phyloP scores from a whole-genome alignment of 2,888 invertebrate species.

The Chloromyia formosa region DNA sequence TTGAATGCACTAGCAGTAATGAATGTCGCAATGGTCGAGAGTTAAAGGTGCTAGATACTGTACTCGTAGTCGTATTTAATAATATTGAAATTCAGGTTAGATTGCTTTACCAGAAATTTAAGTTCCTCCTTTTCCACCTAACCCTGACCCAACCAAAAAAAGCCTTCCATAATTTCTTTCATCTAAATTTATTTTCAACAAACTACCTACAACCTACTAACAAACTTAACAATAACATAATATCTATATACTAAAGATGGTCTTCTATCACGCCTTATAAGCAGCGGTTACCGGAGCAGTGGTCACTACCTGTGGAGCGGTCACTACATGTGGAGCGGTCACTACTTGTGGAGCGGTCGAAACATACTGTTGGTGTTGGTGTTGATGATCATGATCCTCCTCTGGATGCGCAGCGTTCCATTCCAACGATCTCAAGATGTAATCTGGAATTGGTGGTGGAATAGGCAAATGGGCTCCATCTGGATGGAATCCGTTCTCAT shows the following conservation, averaged over 20 bases:
- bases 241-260: neutral
- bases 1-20: too few relatives aligned
- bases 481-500: constrained; percentile 69
- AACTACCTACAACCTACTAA: neutral
- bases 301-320: neutral
- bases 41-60: too few relatives aligned
- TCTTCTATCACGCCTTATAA: neutral
- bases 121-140: too few relatives aligned
- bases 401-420: constrained; percentile 64
- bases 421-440: constrained; percentile 66
- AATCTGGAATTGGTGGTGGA: constrained; percentile 66
- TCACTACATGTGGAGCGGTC: neutral
- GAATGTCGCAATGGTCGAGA: too few relatives aligned
- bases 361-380: neutral
- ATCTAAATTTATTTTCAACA: neutral
- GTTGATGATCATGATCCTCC: constrained; percentile 10
- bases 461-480: constrained; percentile 62
- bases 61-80: too few relatives aligned
- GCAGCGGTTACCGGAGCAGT: neutral
- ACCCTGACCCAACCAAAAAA: too few relatives aligned
- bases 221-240: neutral
- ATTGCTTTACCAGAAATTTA: too few relatives aligned
- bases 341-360: neutral
- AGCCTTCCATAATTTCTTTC: neutral
- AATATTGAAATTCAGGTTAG: too few relatives aligned